Conservation (phyloP, 2,888 invertebrate genomes). For the Anticlea derivata region DNA sequence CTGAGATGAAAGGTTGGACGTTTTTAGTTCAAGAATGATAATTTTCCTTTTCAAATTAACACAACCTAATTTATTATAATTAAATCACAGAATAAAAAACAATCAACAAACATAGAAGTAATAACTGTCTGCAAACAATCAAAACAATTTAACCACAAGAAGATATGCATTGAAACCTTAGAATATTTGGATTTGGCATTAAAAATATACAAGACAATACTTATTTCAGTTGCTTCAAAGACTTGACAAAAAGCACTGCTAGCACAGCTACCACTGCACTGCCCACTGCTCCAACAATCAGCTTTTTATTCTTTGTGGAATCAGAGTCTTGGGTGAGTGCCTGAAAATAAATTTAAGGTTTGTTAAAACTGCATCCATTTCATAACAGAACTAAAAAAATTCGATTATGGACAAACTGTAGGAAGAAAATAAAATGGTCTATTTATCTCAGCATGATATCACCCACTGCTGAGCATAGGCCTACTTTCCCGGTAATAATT, state of each 20-base stretch:
- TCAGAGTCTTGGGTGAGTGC: constrained; percentile 39
- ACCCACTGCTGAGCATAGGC: no score
- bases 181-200: not conserved
- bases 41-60: no score
- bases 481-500: no score
- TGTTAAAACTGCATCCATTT: no score
- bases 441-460: no score
- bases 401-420: no score
- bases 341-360: constrained; percentile 45
- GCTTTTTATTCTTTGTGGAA: constrained; percentile 58
- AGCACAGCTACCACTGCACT: constrained; percentile 60
- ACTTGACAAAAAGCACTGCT: constrained; percentile 61
- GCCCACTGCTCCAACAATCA: constrained; percentile 67
- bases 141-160: constrained; percentile 1
- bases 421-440: no score
- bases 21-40: no score
- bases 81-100: constrained; percentile 5
- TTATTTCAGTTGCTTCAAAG: constrained; percentile 59
- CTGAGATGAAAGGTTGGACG: no score
- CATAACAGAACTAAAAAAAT: no score
- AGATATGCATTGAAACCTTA: constrained; percentile 8
- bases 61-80: no score
- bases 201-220: no score
- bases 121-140: constrained; percentile 25
- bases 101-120: constrained; percentile 13